A percentile compares a stretch with the other conserved stretches of the same genome.
phyloP scores from a whole-genome alignment of 2,113 vertebrate genomes.

The Rana temporaria region DNA sequence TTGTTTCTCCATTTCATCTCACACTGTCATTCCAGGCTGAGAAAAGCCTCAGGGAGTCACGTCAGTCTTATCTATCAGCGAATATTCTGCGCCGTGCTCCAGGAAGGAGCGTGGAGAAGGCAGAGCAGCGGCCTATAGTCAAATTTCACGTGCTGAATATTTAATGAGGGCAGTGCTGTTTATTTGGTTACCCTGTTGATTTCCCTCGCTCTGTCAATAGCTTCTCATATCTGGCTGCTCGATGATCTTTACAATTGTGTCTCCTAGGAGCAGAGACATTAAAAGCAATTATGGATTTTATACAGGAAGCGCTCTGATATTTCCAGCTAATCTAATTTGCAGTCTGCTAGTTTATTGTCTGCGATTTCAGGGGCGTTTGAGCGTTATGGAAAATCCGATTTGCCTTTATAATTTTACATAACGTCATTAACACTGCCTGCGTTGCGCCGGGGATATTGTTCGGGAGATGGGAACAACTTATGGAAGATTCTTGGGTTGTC shows the following conservation, averaged over 20 bases:
- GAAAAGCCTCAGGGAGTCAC: constrained; percentile 74
- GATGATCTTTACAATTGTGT: constrained; percentile 94
- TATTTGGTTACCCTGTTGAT: constrained; percentile 99
- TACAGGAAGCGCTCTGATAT: constrained; percentile 99
- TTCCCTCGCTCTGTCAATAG: constrained; percentile 99
- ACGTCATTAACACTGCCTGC: constrained; percentile 96
- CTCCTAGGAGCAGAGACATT: constrained; percentile 89
- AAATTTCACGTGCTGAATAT: constrained; percentile 98
- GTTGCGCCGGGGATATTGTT: constrained; percentile 85
- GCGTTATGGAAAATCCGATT: constrained; percentile 99
- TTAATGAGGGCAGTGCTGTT: constrained; percentile 95
- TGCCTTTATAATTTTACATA: constrained; percentile 99
- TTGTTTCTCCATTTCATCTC: constrained; percentile 60
- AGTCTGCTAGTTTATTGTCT: constrained; percentile 99
- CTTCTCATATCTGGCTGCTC: constrained; percentile 86
- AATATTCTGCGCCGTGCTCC: constrained; percentile 67
- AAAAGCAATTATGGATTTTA: constrained; percentile 99
- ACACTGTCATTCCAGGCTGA: constrained; percentile 30
- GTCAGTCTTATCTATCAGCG: constrained; percentile 73
- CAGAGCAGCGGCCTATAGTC: constrained; percentile 74
- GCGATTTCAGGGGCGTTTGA: constrained; percentile 99
- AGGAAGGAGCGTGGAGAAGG: constrained; percentile 54
- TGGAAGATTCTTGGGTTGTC: constrained; percentile 44
- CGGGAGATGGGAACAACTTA: constrained; percentile 6
- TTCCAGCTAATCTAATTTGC: constrained; percentile 99